Base-by-base conservation (phyloP, 2,113 vertebrate species). In the Chaenogobius annularis region DNA sequence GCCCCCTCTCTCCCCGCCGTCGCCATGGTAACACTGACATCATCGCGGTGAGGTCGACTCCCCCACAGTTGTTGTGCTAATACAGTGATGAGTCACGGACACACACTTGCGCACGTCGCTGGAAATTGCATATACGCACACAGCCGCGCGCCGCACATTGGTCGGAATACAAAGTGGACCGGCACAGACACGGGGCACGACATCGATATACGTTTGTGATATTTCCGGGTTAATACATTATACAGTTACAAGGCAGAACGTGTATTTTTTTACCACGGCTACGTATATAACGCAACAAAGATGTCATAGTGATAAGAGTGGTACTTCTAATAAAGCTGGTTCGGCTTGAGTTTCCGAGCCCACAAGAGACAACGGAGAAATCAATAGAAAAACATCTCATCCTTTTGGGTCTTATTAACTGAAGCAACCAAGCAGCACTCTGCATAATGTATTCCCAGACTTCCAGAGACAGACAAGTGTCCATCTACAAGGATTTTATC, bases 21-120 rank as follows among this genome's bases (percentile, higher is more conserved):
- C 82, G 90, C 92, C 87, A 89, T 92, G 82, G 93, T 86, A 93
- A 94, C 93, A 81, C 82, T 94, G 93, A 94, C 92, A 93, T 94
- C 93, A 94, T 7, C 22, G 55, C 80, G 3, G 83, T 83, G 84
- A 90, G 87, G 89, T 88, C 73, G 67, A 89, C 92, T 78, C 93
- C 92, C 90, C 91, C 93, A 87, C 90, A 91, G 86, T 91, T 89
- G 81, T 88, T 91, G 83, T 79, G 84, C 84, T 78, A 89, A 88
- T 83, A 87, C 87, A 85, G 77, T 71, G 91, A 93, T 94, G 93
- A 94, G 90, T 94, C 93, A 94, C 90, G 85, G 81, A 81, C 86
- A 84, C 78, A 77, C 75, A 62, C 86, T 92, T 92, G 92, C 91
- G 89, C 87, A 91, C 82, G 78, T 85, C 83, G 84, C 71, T 46